Conservation (phyloP, 1,140 invertebrate genomes). For the Adoxophyes honmai region DNA sequence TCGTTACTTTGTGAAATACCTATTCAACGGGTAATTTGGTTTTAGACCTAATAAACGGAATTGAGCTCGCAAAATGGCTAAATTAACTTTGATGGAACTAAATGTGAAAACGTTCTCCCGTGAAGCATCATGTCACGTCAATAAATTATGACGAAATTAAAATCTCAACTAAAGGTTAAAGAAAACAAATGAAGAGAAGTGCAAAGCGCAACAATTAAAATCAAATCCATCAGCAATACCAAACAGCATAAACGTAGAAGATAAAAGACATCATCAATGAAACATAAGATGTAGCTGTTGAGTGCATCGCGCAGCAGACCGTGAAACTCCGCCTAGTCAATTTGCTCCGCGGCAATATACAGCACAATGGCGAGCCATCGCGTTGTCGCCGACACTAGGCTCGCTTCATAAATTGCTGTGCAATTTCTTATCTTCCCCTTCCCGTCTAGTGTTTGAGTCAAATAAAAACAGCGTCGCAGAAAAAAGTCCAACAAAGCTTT, state of each 20-base stretch:
- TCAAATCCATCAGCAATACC: not conserved
- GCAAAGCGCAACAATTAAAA: too few species aligned
- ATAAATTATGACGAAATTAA: too few species aligned
- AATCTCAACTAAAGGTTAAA: too few species aligned
- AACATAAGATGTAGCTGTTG: conserved; percentile 35
- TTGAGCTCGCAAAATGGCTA: too few species aligned
- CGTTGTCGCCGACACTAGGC: conserved; percentile 42
- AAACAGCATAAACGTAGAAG: conserved; percentile 11
- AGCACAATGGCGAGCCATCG: conserved; percentile 31
- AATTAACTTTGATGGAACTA: too few species aligned
- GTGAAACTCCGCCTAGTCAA: conserved; percentile 66
- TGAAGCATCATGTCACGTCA: too few species aligned
- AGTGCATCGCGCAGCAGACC: conserved; percentile 59
- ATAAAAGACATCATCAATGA: conserved; percentile 47
- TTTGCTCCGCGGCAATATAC: conserved; percentile 61
- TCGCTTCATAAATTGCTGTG: conserved; percentile 50
- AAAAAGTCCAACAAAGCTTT: conserved; percentile 19
- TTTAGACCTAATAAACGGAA: not conserved
- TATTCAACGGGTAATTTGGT: not conserved
- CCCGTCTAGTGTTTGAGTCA: conserved; percentile 26
- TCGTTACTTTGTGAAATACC: not conserved
- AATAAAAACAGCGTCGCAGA: conserved; percentile 28
- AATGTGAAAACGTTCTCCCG: too few species aligned
- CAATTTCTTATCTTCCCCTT: conserved; percentile 42
- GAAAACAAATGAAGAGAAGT: too few species aligned